Conservation (phyloP, 2,888 invertebrate genomes). For the Diarsia dahlii region DNA sequence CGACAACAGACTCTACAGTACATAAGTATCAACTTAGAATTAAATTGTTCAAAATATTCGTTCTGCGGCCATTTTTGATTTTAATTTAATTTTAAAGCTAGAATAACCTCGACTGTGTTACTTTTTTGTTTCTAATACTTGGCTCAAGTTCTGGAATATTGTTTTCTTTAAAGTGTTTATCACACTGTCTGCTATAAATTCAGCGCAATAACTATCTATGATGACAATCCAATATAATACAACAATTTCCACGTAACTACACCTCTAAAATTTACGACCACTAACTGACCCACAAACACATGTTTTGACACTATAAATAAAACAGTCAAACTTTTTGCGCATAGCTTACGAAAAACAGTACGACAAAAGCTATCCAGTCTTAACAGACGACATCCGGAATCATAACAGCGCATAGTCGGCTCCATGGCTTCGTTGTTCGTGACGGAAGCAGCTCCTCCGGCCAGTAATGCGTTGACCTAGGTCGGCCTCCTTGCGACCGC, state of each 20-base stretch:
- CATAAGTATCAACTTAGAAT: slow-evolving; percentile 22
- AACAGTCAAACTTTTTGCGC: slow-evolving; percentile 59
- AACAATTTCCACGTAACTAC: slow-evolving; percentile 13
- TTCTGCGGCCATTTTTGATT: slow-evolving; percentile 13
- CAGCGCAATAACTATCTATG: not conserved
- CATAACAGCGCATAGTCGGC: slow-evolving; percentile 64
- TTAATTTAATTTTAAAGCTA: slow-evolving; percentile 27
- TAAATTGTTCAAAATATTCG: slow-evolving; percentile 28
- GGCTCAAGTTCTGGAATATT: not conserved
- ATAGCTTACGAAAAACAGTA: slow-evolving; percentile 33
- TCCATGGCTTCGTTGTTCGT: slow-evolving; percentile 70
- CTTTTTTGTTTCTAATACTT: not conserved
- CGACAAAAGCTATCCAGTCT: slow-evolving; percentile 48
- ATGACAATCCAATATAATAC: slow-evolving; percentile 7
- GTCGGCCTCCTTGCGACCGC: slow-evolving; percentile 77
- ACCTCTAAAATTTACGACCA: slow-evolving; percentile 34
- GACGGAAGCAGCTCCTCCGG: slow-evolving; percentile 78
- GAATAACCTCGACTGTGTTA: slow-evolving; percentile 5
- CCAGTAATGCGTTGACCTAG: slow-evolving; percentile 86
- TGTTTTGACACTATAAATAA: slow-evolving; percentile 60
- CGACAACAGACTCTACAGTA: not conserved
- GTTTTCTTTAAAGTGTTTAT: not conserved
- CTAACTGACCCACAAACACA: slow-evolving; percentile 45
- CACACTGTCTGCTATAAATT: not conserved
- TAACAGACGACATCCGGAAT: slow-evolving; percentile 66